These are phyloP conservation scores for Halictus ligatus DNA, from an alignment of 2,888 invertebrate genomes.

Conservation along the genomic window DNA sequence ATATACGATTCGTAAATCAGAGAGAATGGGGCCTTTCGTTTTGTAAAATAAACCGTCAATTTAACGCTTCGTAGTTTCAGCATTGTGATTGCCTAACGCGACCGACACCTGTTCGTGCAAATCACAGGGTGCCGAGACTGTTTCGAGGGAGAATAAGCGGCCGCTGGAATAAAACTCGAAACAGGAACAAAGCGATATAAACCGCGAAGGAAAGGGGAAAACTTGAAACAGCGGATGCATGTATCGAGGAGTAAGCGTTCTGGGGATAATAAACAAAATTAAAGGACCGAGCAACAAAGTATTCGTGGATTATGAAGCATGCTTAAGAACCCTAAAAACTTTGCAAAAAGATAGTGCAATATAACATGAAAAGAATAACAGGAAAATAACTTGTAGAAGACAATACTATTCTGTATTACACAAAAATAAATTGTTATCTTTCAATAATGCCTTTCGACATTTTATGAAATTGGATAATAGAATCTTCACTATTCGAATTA, in stretches of 20 bases:
- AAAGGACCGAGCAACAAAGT: constrained; percentile 23
- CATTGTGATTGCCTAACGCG: constrained; percentile 37
- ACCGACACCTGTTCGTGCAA: constrained; percentile 57
- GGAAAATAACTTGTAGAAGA: background rate
- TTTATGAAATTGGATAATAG: background rate
- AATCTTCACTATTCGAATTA: too few species aligned
- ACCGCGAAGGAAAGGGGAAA: constrained; percentile 19
- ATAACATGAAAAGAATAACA: background rate
- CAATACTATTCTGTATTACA: background rate
- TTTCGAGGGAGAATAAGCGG: constrained; percentile 36
- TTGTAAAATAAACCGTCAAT: constrained; percentile 45
- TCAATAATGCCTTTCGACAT: background rate
- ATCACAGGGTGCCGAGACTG: constrained; percentile 29
- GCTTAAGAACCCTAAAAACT: background rate
- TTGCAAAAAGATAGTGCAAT: background rate
- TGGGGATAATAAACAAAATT: constrained; percentile 64
- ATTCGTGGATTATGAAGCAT: background rate
- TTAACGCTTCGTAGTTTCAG: constrained; percentile 25
- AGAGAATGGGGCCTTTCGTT: constrained; percentile 21
- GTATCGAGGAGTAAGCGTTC: constrained; percentile 25
- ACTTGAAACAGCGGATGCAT: constrained; percentile 2
- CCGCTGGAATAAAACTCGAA: constrained; percentile 3
- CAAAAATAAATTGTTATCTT: background rate
- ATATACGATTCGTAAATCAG: constrained; percentile 19
- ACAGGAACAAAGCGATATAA: background rate